These are phyloP conservation scores for Proisotoma minuta DNA, from an alignment of 2,888 invertebrate species.

Conservation along the genomic window DNA sequence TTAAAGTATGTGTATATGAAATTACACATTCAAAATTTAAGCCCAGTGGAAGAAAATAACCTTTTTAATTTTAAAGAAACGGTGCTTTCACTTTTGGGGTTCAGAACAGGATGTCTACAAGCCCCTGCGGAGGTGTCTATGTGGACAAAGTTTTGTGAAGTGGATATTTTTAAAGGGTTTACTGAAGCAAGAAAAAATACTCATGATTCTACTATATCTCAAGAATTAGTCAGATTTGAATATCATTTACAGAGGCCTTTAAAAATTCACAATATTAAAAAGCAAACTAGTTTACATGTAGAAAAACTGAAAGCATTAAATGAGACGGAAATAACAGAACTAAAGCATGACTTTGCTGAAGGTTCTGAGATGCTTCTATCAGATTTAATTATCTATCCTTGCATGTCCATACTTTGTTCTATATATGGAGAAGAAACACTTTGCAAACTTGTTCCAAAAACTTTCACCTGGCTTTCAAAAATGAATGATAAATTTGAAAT, in stretches of 20 bases:
- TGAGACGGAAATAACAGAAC: conserved; percentile 44
- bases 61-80: conserved; percentile 46
- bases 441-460: conserved; percentile 58
- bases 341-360: conserved; percentile 70
- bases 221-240: conserved; percentile 72
- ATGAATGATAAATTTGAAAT: conserved; percentile 43
- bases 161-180: conserved; percentile 62
- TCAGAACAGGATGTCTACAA: conserved; percentile 71
- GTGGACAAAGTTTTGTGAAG: conserved; percentile 90
- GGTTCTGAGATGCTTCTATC: conserved; percentile 76
- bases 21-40: background rate
- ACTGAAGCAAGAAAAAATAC: background rate
- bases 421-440: conserved; percentile 50
- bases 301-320: conserved; percentile 36
- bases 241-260: conserved; percentile 77
- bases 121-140: conserved; percentile 78
- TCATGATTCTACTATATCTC: conserved; percentile 55
- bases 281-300: conserved; percentile 59
- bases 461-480: conserved; percentile 61
- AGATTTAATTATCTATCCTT: conserved; percentile 73
- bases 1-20: conserved; percentile 47
- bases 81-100: conserved; percentile 60
- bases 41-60: background rate
- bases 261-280: conserved; percentile 77
- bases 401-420: conserved; percentile 61